Percentiles rank a stretch among this genome's conserved stretches.
Conservation (phyloP, 2,888 invertebrate genomes). For the Brenthis daphne region DNA sequence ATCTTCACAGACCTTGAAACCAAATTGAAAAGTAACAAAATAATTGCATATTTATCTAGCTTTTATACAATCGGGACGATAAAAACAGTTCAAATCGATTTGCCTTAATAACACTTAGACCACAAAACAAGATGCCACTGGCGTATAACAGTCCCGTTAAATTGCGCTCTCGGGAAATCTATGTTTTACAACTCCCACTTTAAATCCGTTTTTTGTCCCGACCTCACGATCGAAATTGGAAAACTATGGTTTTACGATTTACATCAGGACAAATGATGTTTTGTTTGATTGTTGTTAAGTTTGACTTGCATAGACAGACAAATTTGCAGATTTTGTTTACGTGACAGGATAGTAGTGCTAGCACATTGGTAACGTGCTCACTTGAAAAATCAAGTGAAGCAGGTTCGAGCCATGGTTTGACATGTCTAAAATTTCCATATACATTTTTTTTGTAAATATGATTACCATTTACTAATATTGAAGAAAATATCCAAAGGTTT, state of each 20-base stretch:
- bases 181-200: slow-evolving; percentile 38
- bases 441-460: too few species aligned
- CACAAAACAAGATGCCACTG: slow-evolving; percentile 14
- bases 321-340: not conserved
- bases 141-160: slow-evolving; percentile 31
- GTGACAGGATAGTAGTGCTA: too few species aligned
- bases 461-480: too few species aligned
- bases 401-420: too few species aligned
- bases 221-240: slow-evolving; percentile 21
- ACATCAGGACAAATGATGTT: slow-evolving; percentile 1
- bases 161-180: slow-evolving; percentile 41
- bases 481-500: too few species aligned
- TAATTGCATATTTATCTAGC: too few species aligned
- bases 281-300: not conserved
- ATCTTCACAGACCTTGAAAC: too few species aligned
- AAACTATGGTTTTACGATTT: not conserved
- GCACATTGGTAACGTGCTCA: too few species aligned
- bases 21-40: too few species aligned
- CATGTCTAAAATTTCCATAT: too few species aligned
- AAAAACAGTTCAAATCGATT: not conserved
- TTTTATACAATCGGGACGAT: too few species aligned
- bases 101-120: slow-evolving; percentile 2
- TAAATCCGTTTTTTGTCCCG: slow-evolving; percentile 37
- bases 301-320: not conserved
- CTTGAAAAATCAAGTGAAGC: too few species aligned